Conservation (phyloP, 2,888 invertebrate species). For the Deroplatys truncata region DNA sequence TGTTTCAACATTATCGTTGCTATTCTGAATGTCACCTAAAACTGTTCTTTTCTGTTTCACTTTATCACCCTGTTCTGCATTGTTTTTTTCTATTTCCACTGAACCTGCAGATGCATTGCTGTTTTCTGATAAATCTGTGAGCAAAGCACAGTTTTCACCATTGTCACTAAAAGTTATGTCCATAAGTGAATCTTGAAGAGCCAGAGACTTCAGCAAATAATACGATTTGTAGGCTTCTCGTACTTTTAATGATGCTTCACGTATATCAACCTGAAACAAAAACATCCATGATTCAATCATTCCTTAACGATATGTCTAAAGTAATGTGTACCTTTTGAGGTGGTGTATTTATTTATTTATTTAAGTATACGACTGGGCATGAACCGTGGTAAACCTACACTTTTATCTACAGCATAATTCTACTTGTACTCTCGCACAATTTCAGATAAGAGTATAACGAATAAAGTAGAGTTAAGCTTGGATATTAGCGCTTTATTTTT, state of each 20-base stretch:
- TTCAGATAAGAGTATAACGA: too few relatives aligned
- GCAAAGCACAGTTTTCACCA: constrained; percentile 29
- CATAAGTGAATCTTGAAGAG: constrained; percentile 65
- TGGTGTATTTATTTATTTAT: too few relatives aligned
- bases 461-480: too few relatives aligned
- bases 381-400: too few relatives aligned
- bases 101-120: background rate
- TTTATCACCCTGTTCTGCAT: background rate
- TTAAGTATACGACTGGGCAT: too few relatives aligned
- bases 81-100: background rate
- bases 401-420: too few relatives aligned
- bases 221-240: constrained; percentile 78
- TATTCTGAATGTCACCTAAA: constrained; percentile 20
- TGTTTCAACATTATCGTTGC: background rate
- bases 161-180: constrained; percentile 48
- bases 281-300: too few relatives aligned
- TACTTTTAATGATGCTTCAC: constrained; percentile 67
- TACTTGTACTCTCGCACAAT: too few relatives aligned
- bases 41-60: background rate
- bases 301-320: too few relatives aligned
- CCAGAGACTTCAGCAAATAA: constrained; percentile 71
- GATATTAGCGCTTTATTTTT: too few relatives aligned
- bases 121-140: background rate
- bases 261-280: constrained; percentile 65
- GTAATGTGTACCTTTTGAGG: background rate